Conservation (phyloP, 2,888 invertebrate species). For the Caenorhabditis afra region DNA sequence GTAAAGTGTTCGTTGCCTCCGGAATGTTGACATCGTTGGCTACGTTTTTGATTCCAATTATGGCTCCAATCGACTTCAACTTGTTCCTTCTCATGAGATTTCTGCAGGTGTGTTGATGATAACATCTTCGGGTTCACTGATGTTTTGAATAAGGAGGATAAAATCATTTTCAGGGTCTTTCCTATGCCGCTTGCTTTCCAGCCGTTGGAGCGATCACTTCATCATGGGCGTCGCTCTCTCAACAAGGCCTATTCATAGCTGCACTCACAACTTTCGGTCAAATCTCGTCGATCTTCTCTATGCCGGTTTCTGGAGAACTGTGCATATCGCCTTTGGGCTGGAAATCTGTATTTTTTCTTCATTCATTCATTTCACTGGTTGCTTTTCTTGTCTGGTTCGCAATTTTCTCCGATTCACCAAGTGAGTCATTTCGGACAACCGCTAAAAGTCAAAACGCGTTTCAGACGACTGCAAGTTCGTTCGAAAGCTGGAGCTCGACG, state of each 20-base stretch:
- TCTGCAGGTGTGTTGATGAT: slow-evolving; percentile 6
- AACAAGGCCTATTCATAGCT: slow-evolving; percentile 66
- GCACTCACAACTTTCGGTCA: slow-evolving; percentile 67
- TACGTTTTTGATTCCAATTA: slow-evolving; percentile 63
- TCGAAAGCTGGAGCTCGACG: slow-evolving; percentile 35
- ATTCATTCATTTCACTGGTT: slow-evolving; percentile 25
- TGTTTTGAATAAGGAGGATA: too few species aligned
- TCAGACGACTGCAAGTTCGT: slow-evolving; percentile 53
- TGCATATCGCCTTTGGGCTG: slow-evolving; percentile 74
- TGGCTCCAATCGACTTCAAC: slow-evolving; percentile 50
- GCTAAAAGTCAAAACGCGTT: not conserved
- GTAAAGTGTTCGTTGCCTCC: slow-evolving; percentile 64
- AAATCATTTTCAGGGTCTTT: slow-evolving; percentile 46
- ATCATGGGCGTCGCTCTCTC: slow-evolving; percentile 62
- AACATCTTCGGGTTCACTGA: too few species aligned
- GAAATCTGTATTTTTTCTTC: slow-evolving; percentile 33
- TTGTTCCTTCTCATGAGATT: slow-evolving; percentile 66
- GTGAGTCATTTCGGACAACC: slow-evolving; percentile 14
- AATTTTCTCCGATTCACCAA: slow-evolving; percentile 65
- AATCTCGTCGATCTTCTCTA: slow-evolving; percentile 65
- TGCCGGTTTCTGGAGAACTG: slow-evolving; percentile 71
- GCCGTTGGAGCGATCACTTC: slow-evolving; percentile 64
- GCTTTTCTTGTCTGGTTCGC: slow-evolving; percentile 68
- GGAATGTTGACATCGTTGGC: slow-evolving; percentile 61
- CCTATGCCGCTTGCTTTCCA: slow-evolving; percentile 63